Evolutionary conservation across 2,888 invertebrate species (phyloP), one percentile per base, ranked within the genome.

Genomic region (Spilarctia lutea): DNA sequence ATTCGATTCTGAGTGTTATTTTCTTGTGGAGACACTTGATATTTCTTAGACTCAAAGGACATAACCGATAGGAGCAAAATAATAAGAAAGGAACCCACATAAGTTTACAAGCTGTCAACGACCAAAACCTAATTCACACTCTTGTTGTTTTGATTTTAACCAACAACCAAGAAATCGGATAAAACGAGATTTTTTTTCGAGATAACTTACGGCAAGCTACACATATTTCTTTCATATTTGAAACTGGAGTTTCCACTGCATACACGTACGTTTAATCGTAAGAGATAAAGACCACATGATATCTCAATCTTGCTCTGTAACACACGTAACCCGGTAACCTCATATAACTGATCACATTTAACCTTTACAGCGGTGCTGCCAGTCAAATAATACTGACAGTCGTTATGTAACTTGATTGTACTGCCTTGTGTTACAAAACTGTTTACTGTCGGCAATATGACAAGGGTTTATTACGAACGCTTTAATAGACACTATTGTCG

Each of bases 391-490:
- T 52, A 33, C 73, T 74, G 75, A 73, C 76, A 67, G 76, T 76
- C 71, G 71, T 84, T 84, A 77, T 68, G 79, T 74, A 81, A 84
- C 71, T 68, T 76, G 76, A 75, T 74, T 78, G 77, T 77, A 74
- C 74, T 74, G 75, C 52, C 52, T 73, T 73, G 71, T 68, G 71
- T 33, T 45, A 52, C 27, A 84, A 83, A 75, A 76, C 74, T 79
- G 81, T 75, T 42, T 74, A 48, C n/a, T 72, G 52, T 63, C 42
- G 69, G 30, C 48, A 75, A 63, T 68, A 52, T 69, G 68, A 72
- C 68, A 75, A 69, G 68, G 56, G 52, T 70, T 63, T 73, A 39
- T 74, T 74, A 71, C 56, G 69, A 52, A 70, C 42, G 42, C 20
- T 63, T 30, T 45, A 70, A 63, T 70, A 70, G 42, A 30, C 39